phyloP scores from a whole-genome alignment of 2,113 vertebrate species.

The Periophthalmodon schlosseri region DNA sequence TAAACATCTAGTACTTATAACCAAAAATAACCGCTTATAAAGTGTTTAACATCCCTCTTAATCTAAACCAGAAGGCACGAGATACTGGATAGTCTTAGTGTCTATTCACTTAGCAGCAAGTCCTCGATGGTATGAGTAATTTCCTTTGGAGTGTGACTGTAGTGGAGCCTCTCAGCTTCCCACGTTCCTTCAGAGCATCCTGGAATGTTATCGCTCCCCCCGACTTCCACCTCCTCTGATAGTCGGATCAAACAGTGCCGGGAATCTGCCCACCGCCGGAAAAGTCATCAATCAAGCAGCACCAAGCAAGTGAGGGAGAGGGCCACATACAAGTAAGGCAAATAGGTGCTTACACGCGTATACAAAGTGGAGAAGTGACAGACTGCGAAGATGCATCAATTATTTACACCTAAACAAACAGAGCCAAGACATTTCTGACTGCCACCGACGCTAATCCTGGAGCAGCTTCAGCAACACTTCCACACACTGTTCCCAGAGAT shows the following conservation, averaged over 20 bases:
- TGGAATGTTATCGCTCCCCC: slow-evolving; percentile 69
- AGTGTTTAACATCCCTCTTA: slow-evolving; percentile 22
- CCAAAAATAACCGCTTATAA: neutral
- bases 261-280: slow-evolving; percentile 67
- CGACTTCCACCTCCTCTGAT: slow-evolving; percentile 69
- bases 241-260: slow-evolving; percentile 69
- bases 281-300: slow-evolving; percentile 70
- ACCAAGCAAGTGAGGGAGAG: slow-evolving; percentile 33
- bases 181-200: slow-evolving; percentile 67
- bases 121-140: slow-evolving; percentile 59
- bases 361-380: slow-evolving; percentile 1
- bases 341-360: slow-evolving; percentile 20
- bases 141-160: slow-evolving; percentile 50
- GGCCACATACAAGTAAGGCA: slow-evolving; percentile 25
- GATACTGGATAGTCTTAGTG: slow-evolving; percentile 14
- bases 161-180: slow-evolving; percentile 56
- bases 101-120: slow-evolving; percentile 35
- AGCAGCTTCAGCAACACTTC: slow-evolving; percentile 6
- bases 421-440: slow-evolving; percentile 14
- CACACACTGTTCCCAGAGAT: neutral
- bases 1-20: neutral
- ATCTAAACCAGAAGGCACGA: slow-evolving; percentile 9
- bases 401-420: slow-evolving; percentile 17
- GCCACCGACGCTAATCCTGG: slow-evolving; percentile 11
- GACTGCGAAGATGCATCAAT: slow-evolving; percentile 10